Evolutionary conservation across 2,888 invertebrate species (phyloP), one percentile per base, ranked within the genome.

Genomic region (Gonocerus acuteangulatus): DNA sequence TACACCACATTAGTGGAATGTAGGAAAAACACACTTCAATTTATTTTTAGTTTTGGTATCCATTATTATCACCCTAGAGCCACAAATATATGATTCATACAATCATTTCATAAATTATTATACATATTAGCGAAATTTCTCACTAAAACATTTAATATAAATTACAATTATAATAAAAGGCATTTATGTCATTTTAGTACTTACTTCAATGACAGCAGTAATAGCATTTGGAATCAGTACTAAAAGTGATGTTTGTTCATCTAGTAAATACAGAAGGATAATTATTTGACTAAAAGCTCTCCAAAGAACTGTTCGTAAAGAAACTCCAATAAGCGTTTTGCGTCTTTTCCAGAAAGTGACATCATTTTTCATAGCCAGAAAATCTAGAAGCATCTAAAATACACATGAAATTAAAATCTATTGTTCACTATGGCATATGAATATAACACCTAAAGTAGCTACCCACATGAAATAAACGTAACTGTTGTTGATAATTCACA

Each of bases 311-410:
- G 92, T 89, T 63, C 91, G 82, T 1, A 86, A 82, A 0, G 96
- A 96, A 16, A 99, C 76, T 0, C 97, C 92, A 42, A 87, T 92
- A 76, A 96, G 86, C 0, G 88, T 87, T 27, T 83, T 82, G 71
- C 90, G 86, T 18, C 83, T 81, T 61, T 86, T 83, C 97, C 99
- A 99, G 74, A 96, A 99, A 60, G 83, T 83, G 0, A 99, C 89
- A 71, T 99, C 97, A 74, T 95, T 96, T 79, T 97, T 99, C 73
- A 99, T 95, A 0, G 97, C 94, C 58, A 99, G 78, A 72, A 97
- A 93, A 74, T 99, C 97, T 72, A 99, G 93, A 42, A 97, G 76
- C 64, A 97, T 77, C 93, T 97, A 80, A 15, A 81, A 68, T 32
- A 32, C 11, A 32, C 32, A 32, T 32, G 6, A 23, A 49, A 49